Conservation (phyloP, 2,888 invertebrate species). For the Himalopsyche kuldschensis region DNA sequence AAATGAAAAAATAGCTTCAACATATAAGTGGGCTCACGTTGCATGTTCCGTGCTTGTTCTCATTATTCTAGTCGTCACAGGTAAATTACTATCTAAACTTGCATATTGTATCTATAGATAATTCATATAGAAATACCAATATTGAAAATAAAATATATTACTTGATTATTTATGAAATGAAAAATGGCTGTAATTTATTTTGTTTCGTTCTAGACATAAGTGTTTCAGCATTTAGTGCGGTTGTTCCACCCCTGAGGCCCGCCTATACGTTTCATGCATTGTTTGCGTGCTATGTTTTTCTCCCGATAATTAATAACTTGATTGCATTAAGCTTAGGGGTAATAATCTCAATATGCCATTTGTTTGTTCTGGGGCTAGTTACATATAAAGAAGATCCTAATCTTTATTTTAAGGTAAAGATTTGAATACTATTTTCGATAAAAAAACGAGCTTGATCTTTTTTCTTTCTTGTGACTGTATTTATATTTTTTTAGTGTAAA, state of each 20-base stretch:
- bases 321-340: slow-evolving; percentile 71
- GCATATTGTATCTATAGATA: too few species aligned
- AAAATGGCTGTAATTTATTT: too few species aligned
- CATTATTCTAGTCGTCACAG: slow-evolving; percentile 58
- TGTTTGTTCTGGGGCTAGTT: slow-evolving; percentile 61
- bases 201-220: slow-evolving; percentile 60
- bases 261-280: slow-evolving; percentile 73
- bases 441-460: background rate
- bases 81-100: slow-evolving; percentile 45
- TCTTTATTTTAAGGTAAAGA: slow-evolving; percentile 48
- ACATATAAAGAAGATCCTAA: slow-evolving; percentile 54
- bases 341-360: slow-evolving; percentile 68
- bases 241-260: slow-evolving; percentile 63
- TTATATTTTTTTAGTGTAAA: too few species aligned
- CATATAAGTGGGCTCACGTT: slow-evolving; percentile 49
- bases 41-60: slow-evolving; percentile 52
- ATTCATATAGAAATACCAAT: too few species aligned
- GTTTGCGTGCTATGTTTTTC: slow-evolving; percentile 80
- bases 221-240: slow-evolving; percentile 66
- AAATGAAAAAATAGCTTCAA: slow-evolving; percentile 45
- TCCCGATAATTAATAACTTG: slow-evolving; percentile 76
- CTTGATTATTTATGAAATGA: too few species aligned
- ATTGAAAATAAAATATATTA: too few species aligned
- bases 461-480: background rate
- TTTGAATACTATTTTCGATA: too few species aligned